Conservation (phyloP, 2,888 invertebrate genomes). For the Aricia artaxerxes region DNA sequence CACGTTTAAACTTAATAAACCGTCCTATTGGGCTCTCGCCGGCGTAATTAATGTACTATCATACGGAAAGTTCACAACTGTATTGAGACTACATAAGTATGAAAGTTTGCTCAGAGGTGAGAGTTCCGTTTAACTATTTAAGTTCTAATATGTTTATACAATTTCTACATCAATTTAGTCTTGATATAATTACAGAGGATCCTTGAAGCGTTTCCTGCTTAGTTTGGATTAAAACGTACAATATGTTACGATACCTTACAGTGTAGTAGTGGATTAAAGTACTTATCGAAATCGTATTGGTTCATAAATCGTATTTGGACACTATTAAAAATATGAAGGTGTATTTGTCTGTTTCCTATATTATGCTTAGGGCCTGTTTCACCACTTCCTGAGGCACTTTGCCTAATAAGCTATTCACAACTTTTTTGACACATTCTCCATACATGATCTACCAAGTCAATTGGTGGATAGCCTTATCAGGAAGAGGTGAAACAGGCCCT, state of each 20-base stretch:
- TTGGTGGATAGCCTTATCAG: too few species aligned
- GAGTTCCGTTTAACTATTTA: slow-evolving; percentile 58
- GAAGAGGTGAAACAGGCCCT: too few species aligned
- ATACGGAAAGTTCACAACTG: slow-evolving; percentile 74
- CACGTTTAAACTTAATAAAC: slow-evolving; percentile 73
- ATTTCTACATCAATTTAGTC: slow-evolving; percentile 50
- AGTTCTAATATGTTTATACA: slow-evolving; percentile 66
- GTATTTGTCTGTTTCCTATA: too few species aligned
- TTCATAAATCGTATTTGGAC: too few species aligned
- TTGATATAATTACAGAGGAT: slow-evolving; percentile 41
- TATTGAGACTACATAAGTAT: slow-evolving; percentile 74
- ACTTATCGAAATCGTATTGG: too few species aligned
- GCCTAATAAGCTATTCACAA: too few species aligned
- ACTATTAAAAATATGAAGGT: too few species aligned
- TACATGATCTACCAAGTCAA: too few species aligned
- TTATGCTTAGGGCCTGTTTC: too few species aligned
- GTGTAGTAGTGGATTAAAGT: background rate
- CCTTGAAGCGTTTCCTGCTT: slow-evolving; percentile 20
- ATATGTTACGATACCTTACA: background rate
- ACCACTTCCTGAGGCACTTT: too few species aligned
- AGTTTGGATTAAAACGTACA: background rate
- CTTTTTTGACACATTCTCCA: too few species aligned
- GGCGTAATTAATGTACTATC: slow-evolving; percentile 75
- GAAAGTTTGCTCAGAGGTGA: slow-evolving; percentile 69
- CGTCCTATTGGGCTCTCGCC: slow-evolving; percentile 67